These are phyloP conservation scores for Beris morrisii DNA, from an alignment of 2,888 invertebrate species.

Conservation along the genomic window DNA sequence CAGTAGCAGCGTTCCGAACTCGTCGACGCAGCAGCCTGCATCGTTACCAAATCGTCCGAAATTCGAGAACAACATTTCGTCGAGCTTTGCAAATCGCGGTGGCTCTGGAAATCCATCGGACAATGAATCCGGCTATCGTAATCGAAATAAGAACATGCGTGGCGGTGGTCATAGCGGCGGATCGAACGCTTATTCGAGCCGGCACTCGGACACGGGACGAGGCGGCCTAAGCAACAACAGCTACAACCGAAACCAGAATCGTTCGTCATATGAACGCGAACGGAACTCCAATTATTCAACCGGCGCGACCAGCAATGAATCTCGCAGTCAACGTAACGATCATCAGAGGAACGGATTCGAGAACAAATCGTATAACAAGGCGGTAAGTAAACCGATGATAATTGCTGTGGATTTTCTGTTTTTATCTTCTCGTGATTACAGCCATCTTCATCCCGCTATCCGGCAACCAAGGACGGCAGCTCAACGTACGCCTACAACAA, in stretches of 20 bases:
- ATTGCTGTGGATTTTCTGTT: not conserved
- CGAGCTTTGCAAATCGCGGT: slow-evolving; percentile 48
- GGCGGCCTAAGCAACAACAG: slow-evolving; percentile 40
- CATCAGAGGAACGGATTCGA: slow-evolving; percentile 2
- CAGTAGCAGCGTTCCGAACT: not conserved
- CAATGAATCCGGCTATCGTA: slow-evolving; percentile 19
- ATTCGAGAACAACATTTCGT: slow-evolving; percentile 56
- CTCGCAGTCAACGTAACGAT: not conserved
- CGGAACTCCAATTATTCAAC: slow-evolving; percentile 6
- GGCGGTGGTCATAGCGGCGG: not conserved
- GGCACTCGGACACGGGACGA: slow-evolving; percentile 9
- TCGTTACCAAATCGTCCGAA: slow-evolving; percentile 42
- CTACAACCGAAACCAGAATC: slow-evolving; percentile 24
- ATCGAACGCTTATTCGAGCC: not conserved
- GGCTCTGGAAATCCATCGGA: slow-evolving; percentile 32
- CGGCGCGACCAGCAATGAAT: not conserved
- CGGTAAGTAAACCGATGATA: slow-evolving; percentile 11
- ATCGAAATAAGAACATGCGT: slow-evolving; percentile 14
- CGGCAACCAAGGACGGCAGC: slow-evolving; percentile 8
- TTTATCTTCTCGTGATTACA: not conserved
- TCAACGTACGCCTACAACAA: slow-evolving; percentile 33
- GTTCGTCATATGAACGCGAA: slow-evolving; percentile 20
- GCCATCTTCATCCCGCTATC: slow-evolving; percentile 2
- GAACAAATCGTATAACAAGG: slow-evolving; percentile 13
- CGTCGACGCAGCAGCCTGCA: slow-evolving; percentile 3